phyloP scores from a whole-genome alignment of 2,113 vertebrate species.

The Sardina pilchardus region DNA sequence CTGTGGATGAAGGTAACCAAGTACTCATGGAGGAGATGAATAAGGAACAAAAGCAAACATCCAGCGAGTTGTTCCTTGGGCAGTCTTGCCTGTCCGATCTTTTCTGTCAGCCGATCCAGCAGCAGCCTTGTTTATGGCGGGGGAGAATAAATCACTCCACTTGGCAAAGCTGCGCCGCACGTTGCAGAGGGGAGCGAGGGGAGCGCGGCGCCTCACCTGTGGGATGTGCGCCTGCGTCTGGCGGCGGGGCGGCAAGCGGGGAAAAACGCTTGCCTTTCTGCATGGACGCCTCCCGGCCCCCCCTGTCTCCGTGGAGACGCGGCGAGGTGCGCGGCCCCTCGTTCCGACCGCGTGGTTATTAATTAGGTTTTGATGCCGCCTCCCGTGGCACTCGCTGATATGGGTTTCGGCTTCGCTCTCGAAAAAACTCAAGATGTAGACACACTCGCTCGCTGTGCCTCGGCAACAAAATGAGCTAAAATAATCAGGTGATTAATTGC shows the following conservation, averaged over 20 bases:
- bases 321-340: background rate
- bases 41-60: background rate
- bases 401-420: slow-evolving; percentile 15
- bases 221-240: slow-evolving; percentile 37
- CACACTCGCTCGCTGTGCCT: background rate
- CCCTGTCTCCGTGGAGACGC: slow-evolving; percentile 39
- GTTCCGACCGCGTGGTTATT: slow-evolving; percentile 40
- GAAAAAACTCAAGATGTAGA: background rate
- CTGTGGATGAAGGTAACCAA: background rate
- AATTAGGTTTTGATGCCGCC: slow-evolving; percentile 40
- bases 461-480: background rate
- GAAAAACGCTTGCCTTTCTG: slow-evolving; percentile 35
- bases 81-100: background rate
- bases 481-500: background rate
- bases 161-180: slow-evolving; percentile 29
- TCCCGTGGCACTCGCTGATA: slow-evolving; percentile 27
- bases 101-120: background rate
- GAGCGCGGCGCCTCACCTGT: background rate
- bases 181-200: background rate
- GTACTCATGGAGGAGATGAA: background rate
- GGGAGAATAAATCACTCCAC: slow-evolving; percentile 23
- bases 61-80: background rate
- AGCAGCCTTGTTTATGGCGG: background rate
- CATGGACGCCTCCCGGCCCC: slow-evolving; percentile 33
- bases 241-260: slow-evolving; percentile 2